Evolutionary conservation across 2,797 vertebrate genomes (phyloP), one percentile per base, ranked within the genome.

Genomic region (Florisuga fusca): DNA sequence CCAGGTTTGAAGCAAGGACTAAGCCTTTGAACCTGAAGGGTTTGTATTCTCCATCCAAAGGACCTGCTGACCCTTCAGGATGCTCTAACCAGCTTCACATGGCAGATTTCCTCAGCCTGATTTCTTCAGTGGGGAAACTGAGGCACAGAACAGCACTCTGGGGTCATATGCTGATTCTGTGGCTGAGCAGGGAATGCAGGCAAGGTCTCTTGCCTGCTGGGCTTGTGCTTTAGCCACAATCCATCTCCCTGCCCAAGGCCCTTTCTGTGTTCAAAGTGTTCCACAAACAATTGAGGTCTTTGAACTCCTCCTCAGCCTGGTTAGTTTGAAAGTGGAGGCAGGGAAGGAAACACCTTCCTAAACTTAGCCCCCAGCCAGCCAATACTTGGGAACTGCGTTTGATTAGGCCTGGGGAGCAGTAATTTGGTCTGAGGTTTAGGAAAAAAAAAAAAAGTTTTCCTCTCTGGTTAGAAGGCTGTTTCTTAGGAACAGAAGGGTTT

Each of bases 251-350:
- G 66, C 93, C 85, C 82, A 57, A 68, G 90, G 93, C 89, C 78
- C 84, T 78, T 77, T 82, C 72, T 58, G 38, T 79, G 83, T 93
- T 94, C 95, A 84, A 95, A 96, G 90, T 76, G 80, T 77, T 78
- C 84, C 71, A 29, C 72, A 34, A 77, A 80, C 87, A 85, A 80
- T 41, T 66, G 91, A 96, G 94, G 64, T 26, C 93, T 95, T 95
- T 92, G 95, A 94, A 94, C 94, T 94, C 95, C 95, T 94, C 84
- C 94, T 93, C 88, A 82, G 80, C 93, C 89, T 54, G 61, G 89
- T 91, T 95, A 84, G 91, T n/a, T 81, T 58, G 91, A 73, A 62
- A 81, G 89, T 29, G 72, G 68, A 79, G 93, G 92, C 84, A 87
- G 94, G 78, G 89, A 93, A 92, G 93, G 93, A 92, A 94, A 83